Percentiles rank a stretch among this genome's conserved stretches.
phyloP scores from a whole-genome alignment of 1,140 invertebrate species.

The Conus ventricosus region DNA sequence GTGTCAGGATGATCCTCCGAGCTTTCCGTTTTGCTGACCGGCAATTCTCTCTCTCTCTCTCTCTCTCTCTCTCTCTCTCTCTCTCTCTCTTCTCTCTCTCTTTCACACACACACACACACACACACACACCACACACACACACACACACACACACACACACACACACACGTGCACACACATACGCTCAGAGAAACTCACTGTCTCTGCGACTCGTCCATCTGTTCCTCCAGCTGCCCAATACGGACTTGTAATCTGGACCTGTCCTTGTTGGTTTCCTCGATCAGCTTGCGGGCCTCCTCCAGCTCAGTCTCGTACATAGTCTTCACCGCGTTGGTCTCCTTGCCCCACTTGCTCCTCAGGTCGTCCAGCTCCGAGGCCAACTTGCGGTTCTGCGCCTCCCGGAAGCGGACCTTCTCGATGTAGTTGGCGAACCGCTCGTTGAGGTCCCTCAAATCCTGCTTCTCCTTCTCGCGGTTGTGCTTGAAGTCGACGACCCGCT shows the following conservation, averaged over 20 bases:
- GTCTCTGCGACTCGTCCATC: slow-evolving; percentile 58
- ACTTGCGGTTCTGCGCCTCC: slow-evolving; percentile 77
- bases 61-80: neutral
- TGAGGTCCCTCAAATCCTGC: slow-evolving; percentile 76
- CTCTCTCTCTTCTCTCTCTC: neutral
- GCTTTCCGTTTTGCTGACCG: too few relatives aligned
- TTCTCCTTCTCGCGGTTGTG: slow-evolving; percentile 74
- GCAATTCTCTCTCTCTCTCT: too few relatives aligned
- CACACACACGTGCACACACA: too few relatives aligned
- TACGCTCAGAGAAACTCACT: slow-evolving; percentile 34
- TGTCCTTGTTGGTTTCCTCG: slow-evolving; percentile 71
- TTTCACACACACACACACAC: neutral
- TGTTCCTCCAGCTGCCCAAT: slow-evolving; percentile 67
- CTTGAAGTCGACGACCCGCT: slow-evolving; percentile 71
- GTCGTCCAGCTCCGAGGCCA: slow-evolving; percentile 74
- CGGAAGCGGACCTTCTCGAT: slow-evolving; percentile 77
- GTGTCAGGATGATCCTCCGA: too few relatives aligned
- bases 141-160: too few relatives aligned
- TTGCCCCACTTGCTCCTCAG: slow-evolving; percentile 76
- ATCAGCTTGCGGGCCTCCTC: slow-evolving; percentile 69
- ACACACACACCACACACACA: too few relatives aligned
- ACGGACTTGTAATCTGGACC: slow-evolving; percentile 67
- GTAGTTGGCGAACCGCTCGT: slow-evolving; percentile 76
- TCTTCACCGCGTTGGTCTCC: slow-evolving; percentile 75
- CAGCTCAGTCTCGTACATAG: slow-evolving; percentile 77